A percentile compares a stretch with the other conserved stretches of the same genome.
These are phyloP conservation scores for Lophotis ruficrista DNA, from an alignment of 2,113 vertebrate genomes.

Conservation along the genomic window DNA sequence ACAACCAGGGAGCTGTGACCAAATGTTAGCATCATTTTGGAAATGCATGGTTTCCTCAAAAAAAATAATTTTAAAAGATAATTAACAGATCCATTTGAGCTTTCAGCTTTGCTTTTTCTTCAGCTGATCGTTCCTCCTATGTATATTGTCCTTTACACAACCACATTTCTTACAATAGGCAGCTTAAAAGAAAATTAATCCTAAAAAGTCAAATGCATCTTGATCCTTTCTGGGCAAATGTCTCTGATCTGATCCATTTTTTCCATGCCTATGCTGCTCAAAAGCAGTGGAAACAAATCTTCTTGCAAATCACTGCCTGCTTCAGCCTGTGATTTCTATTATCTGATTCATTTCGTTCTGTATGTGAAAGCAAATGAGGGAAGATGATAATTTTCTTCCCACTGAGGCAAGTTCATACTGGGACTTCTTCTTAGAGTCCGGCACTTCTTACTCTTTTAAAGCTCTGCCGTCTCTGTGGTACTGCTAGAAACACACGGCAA, in stretches of 20 bases:
- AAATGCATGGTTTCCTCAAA: not conserved
- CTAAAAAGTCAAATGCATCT: not conserved
- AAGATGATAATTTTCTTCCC: not conserved
- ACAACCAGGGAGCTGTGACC: not conserved
- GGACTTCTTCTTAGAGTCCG: not conserved
- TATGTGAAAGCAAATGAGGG: not conserved
- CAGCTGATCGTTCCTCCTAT: not conserved
- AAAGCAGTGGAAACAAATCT: conserved; percentile 19
- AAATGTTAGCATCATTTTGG: not conserved
- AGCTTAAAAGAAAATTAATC: not conserved
- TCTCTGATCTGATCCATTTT: not conserved
- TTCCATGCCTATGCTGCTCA: not conserved
- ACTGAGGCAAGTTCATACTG: not conserved
- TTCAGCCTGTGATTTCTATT: conserved; percentile 19
- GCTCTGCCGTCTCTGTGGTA: not conserved
- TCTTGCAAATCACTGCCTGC: not conserved
- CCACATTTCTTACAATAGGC: not conserved
- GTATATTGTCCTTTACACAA: not conserved
- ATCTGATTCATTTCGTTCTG: conserved; percentile 11
- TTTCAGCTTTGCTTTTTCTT: not conserved
- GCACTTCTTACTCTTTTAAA: not conserved
- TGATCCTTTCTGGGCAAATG: not conserved
- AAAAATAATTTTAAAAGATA: not conserved
- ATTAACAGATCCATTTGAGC: not conserved
- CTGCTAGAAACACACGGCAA: not conserved